These are phyloP conservation scores for Periophthalmodon schlosseri DNA, from an alignment of 2,113 vertebrate species.

Conservation along the genomic window DNA sequence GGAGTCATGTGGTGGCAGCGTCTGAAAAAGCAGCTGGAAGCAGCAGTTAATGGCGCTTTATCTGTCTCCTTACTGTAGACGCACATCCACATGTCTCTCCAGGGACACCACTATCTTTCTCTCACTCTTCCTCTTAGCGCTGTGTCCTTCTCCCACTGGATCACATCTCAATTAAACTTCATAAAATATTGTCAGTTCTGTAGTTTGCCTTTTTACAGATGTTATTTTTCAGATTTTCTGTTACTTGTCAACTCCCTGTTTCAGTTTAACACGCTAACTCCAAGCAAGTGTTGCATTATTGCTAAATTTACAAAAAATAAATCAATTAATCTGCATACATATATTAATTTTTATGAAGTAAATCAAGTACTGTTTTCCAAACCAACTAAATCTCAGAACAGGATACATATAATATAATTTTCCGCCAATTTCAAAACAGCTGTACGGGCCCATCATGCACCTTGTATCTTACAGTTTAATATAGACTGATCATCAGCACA, in stretches of 20 bases:
- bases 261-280: neutral
- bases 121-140: constrained; percentile 35
- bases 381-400: neutral
- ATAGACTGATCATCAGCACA: neutral
- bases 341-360: neutral
- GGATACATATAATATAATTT: neutral
- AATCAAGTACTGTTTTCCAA: neutral
- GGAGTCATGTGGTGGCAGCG: constrained; percentile 66
- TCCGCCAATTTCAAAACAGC: too few relatives aligned
- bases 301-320: too few relatives aligned
- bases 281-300: neutral
- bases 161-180: constrained; percentile 12
- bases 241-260: neutral
- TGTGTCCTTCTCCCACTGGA: constrained; percentile 33
- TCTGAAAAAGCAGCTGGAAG: constrained; percentile 73
- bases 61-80: constrained; percentile 67
- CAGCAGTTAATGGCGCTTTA: constrained; percentile 73
- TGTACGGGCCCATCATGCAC: neutral
- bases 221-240: neutral
- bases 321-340: neutral
- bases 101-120: constrained; percentile 53
- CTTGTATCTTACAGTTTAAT: neutral
- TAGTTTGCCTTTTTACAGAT: constrained; percentile 16
- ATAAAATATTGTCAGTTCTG: constrained; percentile 5
- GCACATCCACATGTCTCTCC: constrained; percentile 42